Evolutionary conservation across 2,113 vertebrate genomes (phyloP), one percentile per base, ranked within the genome.

Genomic region (Gavialis gangeticus): DNA sequence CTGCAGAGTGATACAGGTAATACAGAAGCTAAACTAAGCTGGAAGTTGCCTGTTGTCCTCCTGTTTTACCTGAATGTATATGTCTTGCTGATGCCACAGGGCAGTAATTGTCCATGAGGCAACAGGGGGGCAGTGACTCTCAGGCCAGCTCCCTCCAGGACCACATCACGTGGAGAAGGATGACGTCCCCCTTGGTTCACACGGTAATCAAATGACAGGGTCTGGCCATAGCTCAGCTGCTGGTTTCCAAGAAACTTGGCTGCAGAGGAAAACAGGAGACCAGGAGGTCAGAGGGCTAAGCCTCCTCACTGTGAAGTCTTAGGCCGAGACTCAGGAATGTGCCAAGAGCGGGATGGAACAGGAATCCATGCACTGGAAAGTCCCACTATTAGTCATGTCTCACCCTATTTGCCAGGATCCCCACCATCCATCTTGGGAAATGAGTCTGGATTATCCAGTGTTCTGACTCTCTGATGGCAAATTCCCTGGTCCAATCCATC

Each of bases 161-260:
- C 82, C 59, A 99, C 97, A 0, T 99, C 99, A 0, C 96, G 97
- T 0, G 95, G 86, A 8, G 99, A 99, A 1, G 99, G 98, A 12
- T 98, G 96, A 10, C 95, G 98, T 15, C 98, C 98, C 17, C 98
- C 98, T 55, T 98, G 97, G 97, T 99, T 99, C 98, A 99, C 97
- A 25, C 99, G 99, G 94, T 99, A 97, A 27, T 97, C 97, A 11
- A 99, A 99, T 88, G 98, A 98, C 4, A 99, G 90, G 0, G 54
- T 98, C 96, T 99, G 99, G 8, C 99, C 98, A 0, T 99, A 99
- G 96, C 99, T 99, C 94, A 99, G 95, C 64, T 98, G 96, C 95
- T 99, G 98, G 84, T 99, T 98, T 24, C 99, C 98, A 1, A 99
- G 98, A 95, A 98, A 99, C 71, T 96, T 97, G 10, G 86, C 99